phyloP scores from a whole-genome alignment of 2,888 invertebrate species.

The Notodonta dromedarius region DNA sequence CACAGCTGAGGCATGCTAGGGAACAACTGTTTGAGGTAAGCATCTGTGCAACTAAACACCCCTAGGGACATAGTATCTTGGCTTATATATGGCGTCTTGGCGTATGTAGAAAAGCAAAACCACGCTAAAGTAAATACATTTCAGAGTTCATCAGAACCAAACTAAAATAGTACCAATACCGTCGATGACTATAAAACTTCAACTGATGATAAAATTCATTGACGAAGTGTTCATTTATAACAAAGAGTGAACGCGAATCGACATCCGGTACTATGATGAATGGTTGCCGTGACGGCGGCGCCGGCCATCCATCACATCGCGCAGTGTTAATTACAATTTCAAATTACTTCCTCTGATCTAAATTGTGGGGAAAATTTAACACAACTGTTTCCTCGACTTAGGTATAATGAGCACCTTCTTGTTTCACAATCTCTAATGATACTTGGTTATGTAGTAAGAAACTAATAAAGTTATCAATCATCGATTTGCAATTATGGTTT shows the following conservation, averaged over 20 bases:
- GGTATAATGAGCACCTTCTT: constrained; percentile 1
- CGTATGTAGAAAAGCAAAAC: too few species aligned
- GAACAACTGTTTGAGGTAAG: constrained; percentile 92
- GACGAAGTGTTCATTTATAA: constrained; percentile 41
- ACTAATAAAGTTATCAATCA: background rate
- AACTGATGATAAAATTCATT: constrained; percentile 28
- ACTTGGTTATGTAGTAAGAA: background rate
- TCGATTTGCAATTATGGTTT: background rate
- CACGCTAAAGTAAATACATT: too few species aligned
- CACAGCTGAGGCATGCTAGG: constrained; percentile 93
- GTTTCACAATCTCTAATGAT: constrained; percentile 2
- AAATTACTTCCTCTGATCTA: constrained; percentile 64
- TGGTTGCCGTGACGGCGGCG: constrained; percentile 38
- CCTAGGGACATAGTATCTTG: background rate
- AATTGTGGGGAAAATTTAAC: constrained; percentile 56
- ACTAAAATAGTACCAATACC: background rate
- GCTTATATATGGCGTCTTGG: too few species aligned
- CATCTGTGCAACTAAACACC: background rate
- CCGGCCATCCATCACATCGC: constrained; percentile 62
- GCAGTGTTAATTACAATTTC: constrained; percentile 73
- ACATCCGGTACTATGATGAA: constrained; percentile 54
- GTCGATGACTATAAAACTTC: constrained; percentile 19
- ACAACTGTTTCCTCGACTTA: constrained; percentile 41
- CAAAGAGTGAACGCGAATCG: constrained; percentile 48
- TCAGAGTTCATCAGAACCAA: too few species aligned